These are phyloP conservation scores for Zaprionus africanus DNA, from an alignment of 1,140 invertebrate species.

Conservation along the genomic window DNA sequence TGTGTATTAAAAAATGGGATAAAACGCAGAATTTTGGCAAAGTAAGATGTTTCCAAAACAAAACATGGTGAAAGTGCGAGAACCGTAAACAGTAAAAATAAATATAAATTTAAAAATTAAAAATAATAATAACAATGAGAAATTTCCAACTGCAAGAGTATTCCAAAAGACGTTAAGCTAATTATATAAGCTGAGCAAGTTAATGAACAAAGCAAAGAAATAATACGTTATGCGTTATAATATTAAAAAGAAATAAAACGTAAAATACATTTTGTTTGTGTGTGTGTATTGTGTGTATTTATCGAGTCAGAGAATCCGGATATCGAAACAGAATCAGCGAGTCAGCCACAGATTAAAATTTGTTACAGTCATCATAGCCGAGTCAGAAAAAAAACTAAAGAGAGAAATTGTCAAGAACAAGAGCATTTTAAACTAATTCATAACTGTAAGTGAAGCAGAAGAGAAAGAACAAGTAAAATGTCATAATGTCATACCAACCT, in stretches of 20 bases:
- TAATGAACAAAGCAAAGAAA: slow-evolving; percentile 68
- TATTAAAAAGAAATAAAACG: slow-evolving; percentile 53
- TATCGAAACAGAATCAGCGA: slow-evolving; percentile 32
- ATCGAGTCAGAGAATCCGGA: slow-evolving; percentile 48
- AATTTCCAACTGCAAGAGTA: slow-evolving; percentile 56
- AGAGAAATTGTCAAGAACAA: slow-evolving; percentile 43
- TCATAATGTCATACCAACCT: slow-evolving; percentile 42
- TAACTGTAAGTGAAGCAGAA: slow-evolving; percentile 36
- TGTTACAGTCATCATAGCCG: slow-evolving; percentile 57
- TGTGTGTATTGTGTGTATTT: slow-evolving; percentile 45
- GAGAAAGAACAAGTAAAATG: slow-evolving; percentile 12
- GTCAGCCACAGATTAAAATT: slow-evolving; percentile 39
- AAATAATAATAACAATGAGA: neutral
- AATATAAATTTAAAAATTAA: neutral
- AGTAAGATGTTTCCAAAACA: slow-evolving; percentile 53
- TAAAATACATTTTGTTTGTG: slow-evolving; percentile 7
- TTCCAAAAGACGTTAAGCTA: slow-evolving; percentile 73
- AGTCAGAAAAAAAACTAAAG: slow-evolving; percentile 41
- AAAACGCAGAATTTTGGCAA: slow-evolving; percentile 52
- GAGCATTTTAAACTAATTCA: slow-evolving; percentile 40
- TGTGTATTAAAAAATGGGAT: slow-evolving; percentile 72
- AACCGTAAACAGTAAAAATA: slow-evolving; percentile 51
- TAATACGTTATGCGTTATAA: slow-evolving; percentile 71
- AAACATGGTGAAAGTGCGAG: slow-evolving; percentile 42
- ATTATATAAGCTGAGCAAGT: slow-evolving; percentile 67